These are phyloP conservation scores for Diachasma alloeum DNA, from an alignment of 1,140 invertebrate genomes.

Conservation along the genomic window DNA sequence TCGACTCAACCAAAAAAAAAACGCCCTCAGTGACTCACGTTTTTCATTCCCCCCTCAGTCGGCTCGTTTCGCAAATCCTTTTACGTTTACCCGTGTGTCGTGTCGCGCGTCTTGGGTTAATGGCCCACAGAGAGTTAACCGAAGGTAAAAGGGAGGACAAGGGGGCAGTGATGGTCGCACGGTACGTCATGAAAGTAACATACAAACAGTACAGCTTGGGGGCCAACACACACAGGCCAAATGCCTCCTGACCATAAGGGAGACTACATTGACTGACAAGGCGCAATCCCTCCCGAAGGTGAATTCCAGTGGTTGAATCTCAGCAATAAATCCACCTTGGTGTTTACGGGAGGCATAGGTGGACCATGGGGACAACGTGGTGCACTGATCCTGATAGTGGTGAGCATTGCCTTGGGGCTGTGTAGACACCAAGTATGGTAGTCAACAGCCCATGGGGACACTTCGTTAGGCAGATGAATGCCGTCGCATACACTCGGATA, in stretches of 20 bases:
- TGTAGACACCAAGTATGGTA: conserved; percentile 18
- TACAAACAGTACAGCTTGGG: not conserved
- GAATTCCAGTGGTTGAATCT: conserved; percentile 2
- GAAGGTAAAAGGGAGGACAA: not conserved
- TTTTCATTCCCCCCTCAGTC: not conserved
- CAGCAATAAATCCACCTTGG: conserved; percentile 15
- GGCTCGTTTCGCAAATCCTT: conserved; percentile 5
- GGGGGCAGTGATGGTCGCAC: not conserved
- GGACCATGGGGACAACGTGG: not conserved
- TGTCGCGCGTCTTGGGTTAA: not conserved
- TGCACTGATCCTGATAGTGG: conserved; percentile 3
- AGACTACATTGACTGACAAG: conserved; percentile 17
- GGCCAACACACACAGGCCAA: not conserved
- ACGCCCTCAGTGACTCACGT: not conserved
- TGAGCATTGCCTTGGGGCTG: not conserved
- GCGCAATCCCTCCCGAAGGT: not conserved
- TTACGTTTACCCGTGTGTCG: conserved; percentile 1
- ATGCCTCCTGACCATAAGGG: conserved; percentile 10
- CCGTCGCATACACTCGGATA: not conserved
- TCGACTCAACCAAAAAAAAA: not conserved
- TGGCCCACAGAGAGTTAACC: not conserved
- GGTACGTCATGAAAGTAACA: not conserved
- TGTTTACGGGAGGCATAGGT: not conserved
- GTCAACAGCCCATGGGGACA: not conserved
- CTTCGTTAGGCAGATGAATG: conserved; percentile 13